Evolutionary conservation across 1,140 invertebrate genomes (phyloP).

Genomic region (Habropoda laboriosa): DNA sequence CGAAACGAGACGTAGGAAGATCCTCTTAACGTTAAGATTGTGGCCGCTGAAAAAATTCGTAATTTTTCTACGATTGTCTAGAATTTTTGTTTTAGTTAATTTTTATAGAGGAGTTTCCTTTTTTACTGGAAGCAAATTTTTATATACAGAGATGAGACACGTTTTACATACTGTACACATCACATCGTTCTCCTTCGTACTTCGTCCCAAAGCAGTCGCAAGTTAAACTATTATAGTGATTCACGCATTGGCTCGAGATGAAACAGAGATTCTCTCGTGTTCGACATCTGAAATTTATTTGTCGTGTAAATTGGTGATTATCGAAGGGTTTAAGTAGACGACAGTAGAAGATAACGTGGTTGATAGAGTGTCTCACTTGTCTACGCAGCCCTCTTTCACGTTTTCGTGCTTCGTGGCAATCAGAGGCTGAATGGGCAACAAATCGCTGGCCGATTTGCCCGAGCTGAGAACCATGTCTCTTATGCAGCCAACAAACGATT

Average conservation of each 20-base stretch:
- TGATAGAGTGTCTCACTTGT: slow-evolving; percentile 83
- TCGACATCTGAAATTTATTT: slow-evolving; percentile 82
- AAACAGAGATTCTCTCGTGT: slow-evolving; percentile 92
- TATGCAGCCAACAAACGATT: slow-evolving; percentile 95
- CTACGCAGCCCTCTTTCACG: slow-evolving; percentile 91
- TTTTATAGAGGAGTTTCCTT: background rate
- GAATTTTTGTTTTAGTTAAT: background rate
- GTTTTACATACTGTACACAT: slow-evolving; percentile 91
- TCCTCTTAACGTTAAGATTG: slow-evolving; percentile 92
- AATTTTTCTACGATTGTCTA: background rate
- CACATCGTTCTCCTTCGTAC: slow-evolving; percentile 94
- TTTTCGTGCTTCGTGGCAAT: slow-evolving; percentile 93
- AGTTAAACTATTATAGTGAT: slow-evolving; percentile 92
- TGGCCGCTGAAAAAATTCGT: slow-evolving; percentile 86
- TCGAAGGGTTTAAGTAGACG: too few species aligned
- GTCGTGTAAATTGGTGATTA: background rate
- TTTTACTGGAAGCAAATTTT: too few species aligned
- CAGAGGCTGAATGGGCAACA: slow-evolving; percentile 89
- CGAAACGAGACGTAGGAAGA: slow-evolving; percentile 96
- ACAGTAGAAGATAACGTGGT: background rate
- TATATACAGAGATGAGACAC: background rate
- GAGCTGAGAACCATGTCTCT: slow-evolving; percentile 91
- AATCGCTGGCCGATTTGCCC: slow-evolving; percentile 90
- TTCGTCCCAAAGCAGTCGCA: slow-evolving; percentile 96
- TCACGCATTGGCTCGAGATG: slow-evolving; percentile 91